phyloP scores from a whole-genome alignment of 1,140 invertebrate species.

The Nasonia longicornis region DNA sequence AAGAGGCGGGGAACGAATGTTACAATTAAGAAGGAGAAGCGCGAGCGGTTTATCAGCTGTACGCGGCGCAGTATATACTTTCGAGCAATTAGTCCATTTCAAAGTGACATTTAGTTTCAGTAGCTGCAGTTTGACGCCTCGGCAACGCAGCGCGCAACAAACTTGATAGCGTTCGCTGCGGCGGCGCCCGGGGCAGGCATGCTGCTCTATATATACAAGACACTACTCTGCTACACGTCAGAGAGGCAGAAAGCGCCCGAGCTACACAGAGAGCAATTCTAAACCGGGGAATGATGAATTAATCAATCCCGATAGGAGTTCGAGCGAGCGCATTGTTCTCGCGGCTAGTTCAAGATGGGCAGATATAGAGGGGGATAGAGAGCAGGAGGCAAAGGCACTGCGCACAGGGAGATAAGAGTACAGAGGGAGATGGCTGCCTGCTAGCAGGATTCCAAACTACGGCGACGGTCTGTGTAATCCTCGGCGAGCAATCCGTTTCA shows the following conservation, averaged over 20 bases:
- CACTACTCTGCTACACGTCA: not conserved
- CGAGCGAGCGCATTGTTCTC: constrained; percentile 40
- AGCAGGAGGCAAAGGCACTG: not conserved
- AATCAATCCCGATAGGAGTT: constrained; percentile 43
- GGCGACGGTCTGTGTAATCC: constrained; percentile 47
- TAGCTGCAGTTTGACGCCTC: constrained; percentile 9
- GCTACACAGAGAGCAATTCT: constrained; percentile 3
- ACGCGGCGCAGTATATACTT: not conserved
- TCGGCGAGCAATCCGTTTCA: constrained; percentile 36
- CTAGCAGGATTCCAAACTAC: constrained; percentile 15
- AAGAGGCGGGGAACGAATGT: not conserved
- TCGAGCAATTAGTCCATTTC: constrained; percentile 4
- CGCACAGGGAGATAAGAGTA: constrained; percentile 17
- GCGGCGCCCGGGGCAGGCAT: not conserved
- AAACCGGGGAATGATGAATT: constrained; percentile 41
- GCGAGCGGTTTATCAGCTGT: not conserved
- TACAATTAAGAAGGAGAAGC: not conserved
- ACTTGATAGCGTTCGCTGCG: constrained; percentile 9
- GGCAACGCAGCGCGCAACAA: not conserved
- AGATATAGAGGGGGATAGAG: not conserved
- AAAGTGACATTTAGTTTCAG: constrained; percentile 14
- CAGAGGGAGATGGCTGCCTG: not conserved
- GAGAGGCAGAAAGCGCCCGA: not conserved
- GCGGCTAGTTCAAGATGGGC: not conserved
- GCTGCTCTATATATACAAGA: not conserved